Conservation (phyloP, 1,140 invertebrate genomes). For the Drosophila varians region DNA sequence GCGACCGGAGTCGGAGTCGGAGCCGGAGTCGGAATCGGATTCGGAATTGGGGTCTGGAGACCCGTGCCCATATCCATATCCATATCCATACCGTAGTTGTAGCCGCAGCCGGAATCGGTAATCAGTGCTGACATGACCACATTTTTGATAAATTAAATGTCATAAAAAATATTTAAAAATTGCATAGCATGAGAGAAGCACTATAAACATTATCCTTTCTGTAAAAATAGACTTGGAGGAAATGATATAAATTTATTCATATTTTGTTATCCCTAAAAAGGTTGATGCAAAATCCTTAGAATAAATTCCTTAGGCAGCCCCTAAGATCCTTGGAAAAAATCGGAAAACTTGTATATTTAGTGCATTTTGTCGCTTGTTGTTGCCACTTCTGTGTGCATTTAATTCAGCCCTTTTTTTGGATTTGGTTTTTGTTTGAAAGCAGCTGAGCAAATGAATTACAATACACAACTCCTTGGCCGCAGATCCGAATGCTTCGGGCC, state of each 20-base stretch:
- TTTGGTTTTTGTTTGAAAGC: slow-evolving; percentile 20
- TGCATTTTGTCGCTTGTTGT: slow-evolving; percentile 61
- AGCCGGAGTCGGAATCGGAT: background rate
- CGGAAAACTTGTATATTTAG: slow-evolving; percentile 73
- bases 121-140: slow-evolving; percentile 8
- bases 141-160: background rate
- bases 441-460: slow-evolving; percentile 69
- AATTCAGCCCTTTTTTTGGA: slow-evolving; percentile 34
- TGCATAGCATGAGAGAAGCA: too few species aligned
- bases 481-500: slow-evolving; percentile 55
- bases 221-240: too few species aligned
- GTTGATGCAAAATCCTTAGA: too few species aligned
- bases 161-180: too few species aligned
- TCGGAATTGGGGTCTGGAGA: background rate
- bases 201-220: too few species aligned
- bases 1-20: slow-evolving; percentile 32
- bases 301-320: background rate
- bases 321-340: too few species aligned
- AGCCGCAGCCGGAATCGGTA: background rate
- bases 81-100: slow-evolving; percentile 10
- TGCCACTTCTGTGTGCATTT: slow-evolving; percentile 47
- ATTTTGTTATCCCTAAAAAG: background rate
- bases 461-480: slow-evolving; percentile 65
- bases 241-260: background rate
- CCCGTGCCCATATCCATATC: slow-evolving; percentile 5